phyloP scores from a whole-genome alignment of 2,113 vertebrate genomes.

The Dipodomys spectabilis region DNA sequence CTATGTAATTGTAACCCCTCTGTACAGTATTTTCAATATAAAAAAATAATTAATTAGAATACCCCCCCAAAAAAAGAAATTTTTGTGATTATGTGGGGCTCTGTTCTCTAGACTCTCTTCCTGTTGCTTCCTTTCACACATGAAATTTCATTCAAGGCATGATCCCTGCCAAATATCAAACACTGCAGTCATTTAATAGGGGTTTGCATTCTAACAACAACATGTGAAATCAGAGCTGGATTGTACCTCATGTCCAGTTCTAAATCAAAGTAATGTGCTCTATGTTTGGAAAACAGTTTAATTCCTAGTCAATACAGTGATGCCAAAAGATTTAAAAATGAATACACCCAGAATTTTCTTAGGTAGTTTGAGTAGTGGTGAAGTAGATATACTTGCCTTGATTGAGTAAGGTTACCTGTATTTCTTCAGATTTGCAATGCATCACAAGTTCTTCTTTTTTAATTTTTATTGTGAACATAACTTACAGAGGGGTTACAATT shows the following conservation, averaged over 20 bases:
- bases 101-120: background rate
- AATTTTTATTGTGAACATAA: too few relatives aligned
- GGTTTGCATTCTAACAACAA: too few relatives aligned
- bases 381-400: too few relatives aligned
- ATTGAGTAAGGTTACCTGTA: too few relatives aligned
- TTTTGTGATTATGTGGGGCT: background rate
- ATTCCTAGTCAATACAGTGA: rapidly evolving
- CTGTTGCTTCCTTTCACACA: background rate
- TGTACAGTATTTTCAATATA: too few relatives aligned
- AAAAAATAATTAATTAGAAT: too few relatives aligned
- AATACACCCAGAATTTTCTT: background rate
- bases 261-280: background rate
- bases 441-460: too few relatives aligned
- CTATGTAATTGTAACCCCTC: too few relatives aligned
- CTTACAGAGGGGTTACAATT: too few relatives aligned
- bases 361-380: background rate
- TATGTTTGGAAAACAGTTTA: background rate
- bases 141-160: background rate
- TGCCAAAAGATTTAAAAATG: background rate
- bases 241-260: background rate
- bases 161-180: background rate
- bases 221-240: background rate
- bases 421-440: too few relatives aligned
- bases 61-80: background rate
- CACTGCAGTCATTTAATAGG: background rate